Evolutionary conservation across 2,113 vertebrate species (phyloP).

Genomic region (Cynopterus brachyotis): DNA sequence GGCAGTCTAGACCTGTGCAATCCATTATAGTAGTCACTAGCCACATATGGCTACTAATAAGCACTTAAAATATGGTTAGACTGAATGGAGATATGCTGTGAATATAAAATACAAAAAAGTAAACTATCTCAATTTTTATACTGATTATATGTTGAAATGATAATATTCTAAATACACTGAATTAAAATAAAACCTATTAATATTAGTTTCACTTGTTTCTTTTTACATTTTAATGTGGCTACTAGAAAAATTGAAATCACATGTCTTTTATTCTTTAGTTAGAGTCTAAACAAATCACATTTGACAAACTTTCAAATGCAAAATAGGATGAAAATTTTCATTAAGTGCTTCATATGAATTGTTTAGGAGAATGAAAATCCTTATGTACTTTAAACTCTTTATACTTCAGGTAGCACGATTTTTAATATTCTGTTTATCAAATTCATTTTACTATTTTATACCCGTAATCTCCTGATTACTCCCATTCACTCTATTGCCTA

Average conservation of each 20-base stretch:
- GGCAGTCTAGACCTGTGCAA: background rate
- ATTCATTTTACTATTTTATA: constrained; percentile 41
- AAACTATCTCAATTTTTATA: constrained; percentile 28
- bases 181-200: constrained; percentile 31
- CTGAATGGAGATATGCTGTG: background rate
- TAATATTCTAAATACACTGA: background rate
- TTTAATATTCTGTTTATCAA: constrained; percentile 47
- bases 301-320: constrained; percentile 26
- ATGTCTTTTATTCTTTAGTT: background rate
- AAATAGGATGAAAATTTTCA: constrained; percentile 49
- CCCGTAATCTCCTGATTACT: background rate
- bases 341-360: background rate
- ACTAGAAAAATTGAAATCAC: background rate
- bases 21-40: background rate
- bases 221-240: constrained; percentile 30
- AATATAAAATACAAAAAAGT: background rate
- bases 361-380: background rate
- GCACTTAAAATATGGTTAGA: background rate
- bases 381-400: constrained; percentile 43
- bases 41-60: background rate
- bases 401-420: background rate
- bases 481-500: background rate
- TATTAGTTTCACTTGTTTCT: background rate
- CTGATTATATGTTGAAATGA: background rate
- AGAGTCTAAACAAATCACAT: background rate